These are phyloP conservation scores for Salarias fasciatus DNA, from an alignment of 2,797 vertebrate genomes.

Conservation along the genomic window DNA sequence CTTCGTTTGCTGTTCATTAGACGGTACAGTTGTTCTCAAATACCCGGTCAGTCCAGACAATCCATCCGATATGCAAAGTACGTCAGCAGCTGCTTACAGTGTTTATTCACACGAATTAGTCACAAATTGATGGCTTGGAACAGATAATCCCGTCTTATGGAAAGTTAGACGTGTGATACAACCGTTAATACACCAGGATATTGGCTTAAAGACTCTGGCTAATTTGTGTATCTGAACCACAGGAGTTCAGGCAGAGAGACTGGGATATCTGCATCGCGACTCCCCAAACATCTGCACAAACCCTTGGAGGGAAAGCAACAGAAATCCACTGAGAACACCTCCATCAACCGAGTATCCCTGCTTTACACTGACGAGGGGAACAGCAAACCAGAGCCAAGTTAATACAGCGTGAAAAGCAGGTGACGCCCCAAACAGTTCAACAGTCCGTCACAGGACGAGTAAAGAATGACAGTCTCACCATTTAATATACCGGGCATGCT, in stretches of 20 bases:
- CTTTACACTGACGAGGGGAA: too few species aligned
- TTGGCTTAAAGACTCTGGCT: slow-evolving; percentile 7
- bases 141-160: slow-evolving; percentile 20
- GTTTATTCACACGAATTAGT: slow-evolving; percentile 14
- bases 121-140: slow-evolving; percentile 5
- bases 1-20: too few species aligned
- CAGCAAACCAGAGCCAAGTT: too few species aligned
- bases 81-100: background rate
- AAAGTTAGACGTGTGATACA: slow-evolving; percentile 15
- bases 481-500: too few species aligned
- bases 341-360: too few species aligned
- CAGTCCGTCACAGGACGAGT: too few species aligned
- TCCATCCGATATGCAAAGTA: slow-evolving; percentile 1
- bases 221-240: slow-evolving; percentile 4
- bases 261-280: background rate
- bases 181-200: slow-evolving; percentile 2
- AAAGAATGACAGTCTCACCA: too few species aligned
- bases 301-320: too few species aligned
- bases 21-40: too few species aligned
- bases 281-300: slow-evolving; percentile 2
- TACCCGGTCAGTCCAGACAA: background rate
- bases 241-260: background rate
- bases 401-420: background rate
- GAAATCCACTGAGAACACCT: too few species aligned
- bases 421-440: too few species aligned